Base-by-base conservation (phyloP, 2,888 invertebrate genomes). In the Cephonodes hylas region DNA sequence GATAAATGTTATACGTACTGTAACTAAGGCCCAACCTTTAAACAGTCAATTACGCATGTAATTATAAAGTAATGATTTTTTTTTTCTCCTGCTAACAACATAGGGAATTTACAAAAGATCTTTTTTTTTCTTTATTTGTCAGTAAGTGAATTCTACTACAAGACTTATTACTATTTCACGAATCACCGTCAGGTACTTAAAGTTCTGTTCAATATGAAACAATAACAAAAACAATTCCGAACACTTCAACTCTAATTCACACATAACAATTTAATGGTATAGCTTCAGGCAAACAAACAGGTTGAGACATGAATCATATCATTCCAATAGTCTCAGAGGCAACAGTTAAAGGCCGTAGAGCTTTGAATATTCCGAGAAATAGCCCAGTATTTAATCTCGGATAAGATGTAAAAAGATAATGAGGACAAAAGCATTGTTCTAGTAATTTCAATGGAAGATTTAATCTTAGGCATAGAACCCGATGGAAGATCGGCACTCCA, bases 361-460 rank as follows among this genome's bases (percentile, higher is more conserved):
- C 27, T 18, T 31, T 27, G 31, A 53, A 31, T 53, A 7, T 53
- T 53, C 31, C 31, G 18, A 31, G 53, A 18, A 53, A 20, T 44
- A 44, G 44, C 18, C 10, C 18, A 27, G 53, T 31, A 53, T 27
- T 53, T 53, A 53, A 53, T 31, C 53, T 48, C 27, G 18, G 53
- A 53, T 53, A 31, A 53, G 53, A 53, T 53, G 18, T 46, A 10
- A 53, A 53, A 18, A 27, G 53, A 53, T 53, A 53, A 20, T 20
- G 44, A 44, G 18, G 44, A 31, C 18, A 18, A 27, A 18, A 31
- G 53, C 18, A 53, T 53, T 53, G 53, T 53, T 53, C 53, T 53
- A 53, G 53, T 53, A 53, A 31, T 53, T 53, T 53, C 53, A 53
- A 53, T 53, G 27, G 53, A 53, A 53, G 53, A 53, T 53, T 31